phyloP scores from a whole-genome alignment of 2,888 invertebrate species.

The Sabatieria punctata region DNA sequence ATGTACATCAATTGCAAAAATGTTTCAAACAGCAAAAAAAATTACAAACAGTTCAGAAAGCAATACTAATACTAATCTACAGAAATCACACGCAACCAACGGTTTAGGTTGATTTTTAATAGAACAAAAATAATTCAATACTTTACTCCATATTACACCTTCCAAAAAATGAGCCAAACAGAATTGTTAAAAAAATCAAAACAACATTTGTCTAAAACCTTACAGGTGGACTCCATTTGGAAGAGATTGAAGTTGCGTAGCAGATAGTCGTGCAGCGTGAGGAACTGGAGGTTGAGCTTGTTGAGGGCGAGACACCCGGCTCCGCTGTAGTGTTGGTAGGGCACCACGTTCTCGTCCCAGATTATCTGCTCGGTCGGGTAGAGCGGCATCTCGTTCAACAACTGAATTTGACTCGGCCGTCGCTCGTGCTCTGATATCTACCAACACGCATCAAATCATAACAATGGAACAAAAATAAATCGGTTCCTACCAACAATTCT shows the following conservation, averaged over 20 bases:
- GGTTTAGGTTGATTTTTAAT: too few relatives aligned
- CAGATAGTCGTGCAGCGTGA: constrained; percentile 92
- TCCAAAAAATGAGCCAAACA: background rate
- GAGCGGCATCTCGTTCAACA: constrained; percentile 88
- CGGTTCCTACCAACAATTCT: constrained; percentile 67
- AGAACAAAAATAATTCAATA: background rate
- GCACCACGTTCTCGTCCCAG: constrained; percentile 98
- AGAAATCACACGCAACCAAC: too few relatives aligned
- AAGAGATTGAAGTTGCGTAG: constrained; percentile 92
- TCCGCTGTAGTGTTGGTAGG: constrained; percentile 87
- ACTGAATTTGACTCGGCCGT: constrained; percentile 74
- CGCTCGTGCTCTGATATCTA: constrained; percentile 51
- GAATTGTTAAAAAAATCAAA: background rate
- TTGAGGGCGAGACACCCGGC: constrained; percentile 75
- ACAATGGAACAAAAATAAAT: constrained; percentile 12
- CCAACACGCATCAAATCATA: too few relatives aligned
- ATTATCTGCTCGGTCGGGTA: constrained; percentile 95
- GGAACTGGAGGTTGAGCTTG: constrained; percentile 89
- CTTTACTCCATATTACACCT: background rate
- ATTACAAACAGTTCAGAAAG: too few relatives aligned
- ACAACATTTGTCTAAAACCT: constrained; percentile 40
- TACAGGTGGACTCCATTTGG: constrained; percentile 87
- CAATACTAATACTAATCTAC: too few relatives aligned
- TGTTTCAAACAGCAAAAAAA: too few relatives aligned
- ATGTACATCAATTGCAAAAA: too few relatives aligned